phyloP scores from a whole-genome alignment of 2,888 invertebrate genomes.

The Lasioglossum vierecki region DNA sequence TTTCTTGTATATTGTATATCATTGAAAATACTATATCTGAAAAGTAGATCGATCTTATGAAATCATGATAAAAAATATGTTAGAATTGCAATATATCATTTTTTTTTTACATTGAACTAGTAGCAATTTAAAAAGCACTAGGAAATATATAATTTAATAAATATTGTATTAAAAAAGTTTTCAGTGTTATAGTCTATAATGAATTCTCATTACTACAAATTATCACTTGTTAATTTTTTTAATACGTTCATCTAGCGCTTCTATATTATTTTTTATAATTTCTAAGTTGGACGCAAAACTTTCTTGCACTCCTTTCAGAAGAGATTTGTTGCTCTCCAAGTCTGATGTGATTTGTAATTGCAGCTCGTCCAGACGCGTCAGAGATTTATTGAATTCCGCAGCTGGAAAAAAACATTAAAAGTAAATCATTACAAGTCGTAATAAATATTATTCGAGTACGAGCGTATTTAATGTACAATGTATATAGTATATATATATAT shows the following conservation, averaged over 20 bases:
- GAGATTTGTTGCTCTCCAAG: conserved; percentile 91
- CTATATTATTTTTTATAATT: conserved; percentile 90
- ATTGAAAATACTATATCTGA: conserved; percentile 24
- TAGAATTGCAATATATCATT: conserved; percentile 20
- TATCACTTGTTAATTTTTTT: conserved; percentile 86
- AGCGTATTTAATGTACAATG: conserved; percentile 35
- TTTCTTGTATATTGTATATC: not conserved
- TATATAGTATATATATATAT: not conserved
- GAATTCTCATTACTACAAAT: conserved; percentile 38
- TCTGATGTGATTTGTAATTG: conserved; percentile 90
- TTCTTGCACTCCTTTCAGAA: conserved; percentile 92
- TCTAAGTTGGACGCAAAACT: conserved; percentile 92
- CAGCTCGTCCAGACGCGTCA: conserved; percentile 91
- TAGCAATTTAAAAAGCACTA: conserved; percentile 35
- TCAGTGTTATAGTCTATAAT: conserved; percentile 43
- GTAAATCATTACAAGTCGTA: conserved; percentile 7
- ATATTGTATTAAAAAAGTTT: conserved; percentile 41
- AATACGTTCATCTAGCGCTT: conserved; percentile 90
- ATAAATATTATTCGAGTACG: conserved; percentile 37
- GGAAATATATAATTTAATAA: conserved; percentile 49
- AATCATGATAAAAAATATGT: conserved; percentile 29
- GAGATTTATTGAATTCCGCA: conserved; percentile 93
- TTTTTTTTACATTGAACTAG: conserved; percentile 4
- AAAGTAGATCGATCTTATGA: conserved; percentile 13
- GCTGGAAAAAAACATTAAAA: conserved; percentile 86